Base-by-base conservation (phyloP, 2,113 vertebrate species). In the Craseonycteris thonglongyai region DNA sequence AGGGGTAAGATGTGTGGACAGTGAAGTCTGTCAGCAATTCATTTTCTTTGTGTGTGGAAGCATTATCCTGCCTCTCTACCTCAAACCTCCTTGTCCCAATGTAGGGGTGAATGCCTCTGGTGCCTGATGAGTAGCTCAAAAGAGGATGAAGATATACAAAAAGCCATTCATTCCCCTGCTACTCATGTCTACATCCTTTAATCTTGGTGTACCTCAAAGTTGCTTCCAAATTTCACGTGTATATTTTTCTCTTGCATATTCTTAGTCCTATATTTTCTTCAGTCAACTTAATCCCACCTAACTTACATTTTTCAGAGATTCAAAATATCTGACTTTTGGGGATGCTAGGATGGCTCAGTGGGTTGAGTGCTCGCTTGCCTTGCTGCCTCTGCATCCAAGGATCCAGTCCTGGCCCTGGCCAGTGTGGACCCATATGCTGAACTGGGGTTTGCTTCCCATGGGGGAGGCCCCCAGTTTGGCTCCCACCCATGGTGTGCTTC, bases 261-360 rank as follows among this genome's bases (percentile, higher is more conserved):
- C 89, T 74, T 68, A 49, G 19, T 76, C 12, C 5, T 26, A 54
- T 80, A 68, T 45, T 75, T 92, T 61, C 63, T 49, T 91, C 21
- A 91, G 18, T 85, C 21, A 54, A 33, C 66, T 33, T 22, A 90
- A 63, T 54, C 47, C 14, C 14, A 51, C 16, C 26, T 68, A 9
- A 74, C 22, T 87, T 93, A 68, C 12, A 82, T 63, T 93, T 93
- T 90, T 95, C 75, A 90, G 61, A 87, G 45, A 76, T 26, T 93
- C 56, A 63, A 63, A 58, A 65, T 75, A 90, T 90, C 80, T 95
- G 18, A 74, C 24, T 81, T n/a, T n/a, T n/a, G n/a, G n/a, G n/a
- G n/a, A n/a, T n/a, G n/a, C n/a, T n/a, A n/a, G n/a, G n/a, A n/a
- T n/a, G n/a, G n/a, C n/a, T n/a, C n/a, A n/a, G n/a, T n/a, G n/a